phyloP scores from a whole-genome alignment of 2,113 vertebrate genomes.

The Budorcas taxicolor region DNA sequence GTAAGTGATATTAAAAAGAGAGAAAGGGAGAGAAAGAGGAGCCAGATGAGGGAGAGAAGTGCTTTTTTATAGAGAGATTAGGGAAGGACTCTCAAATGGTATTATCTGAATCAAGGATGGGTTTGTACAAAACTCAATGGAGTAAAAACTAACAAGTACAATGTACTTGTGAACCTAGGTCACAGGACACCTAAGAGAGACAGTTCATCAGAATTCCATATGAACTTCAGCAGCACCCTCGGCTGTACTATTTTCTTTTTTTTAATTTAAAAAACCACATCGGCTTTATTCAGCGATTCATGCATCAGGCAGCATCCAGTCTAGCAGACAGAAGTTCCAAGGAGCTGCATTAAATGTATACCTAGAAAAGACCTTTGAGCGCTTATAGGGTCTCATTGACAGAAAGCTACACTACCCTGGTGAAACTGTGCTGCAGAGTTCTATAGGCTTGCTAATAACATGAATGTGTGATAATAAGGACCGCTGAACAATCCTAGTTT shows the following conservation, averaged over 20 bases:
- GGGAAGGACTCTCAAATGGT: not conserved
- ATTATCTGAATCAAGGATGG: not conserved
- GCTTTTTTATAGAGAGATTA: not conserved
- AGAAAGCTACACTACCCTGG: not conserved
- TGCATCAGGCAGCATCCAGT: not conserved
- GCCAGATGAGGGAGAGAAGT: not conserved
- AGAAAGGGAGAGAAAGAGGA: not conserved
- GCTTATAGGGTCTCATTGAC: not conserved
- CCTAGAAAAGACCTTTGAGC: not conserved
- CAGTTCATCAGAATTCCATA: not conserved
- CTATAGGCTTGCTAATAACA: not conserved
- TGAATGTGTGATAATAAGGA: not conserved
- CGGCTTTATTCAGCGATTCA: not conserved
- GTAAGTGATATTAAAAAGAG: not conserved
- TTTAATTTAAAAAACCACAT: not conserved
- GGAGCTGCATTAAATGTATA: not conserved
- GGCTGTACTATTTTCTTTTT: not conserved
- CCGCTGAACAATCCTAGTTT: not conserved
- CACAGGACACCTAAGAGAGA: not conserved
- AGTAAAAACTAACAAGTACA: constrained; percentile 49
- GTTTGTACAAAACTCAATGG: constrained; percentile 43
- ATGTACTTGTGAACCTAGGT: not conserved
- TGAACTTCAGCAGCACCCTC: not conserved
- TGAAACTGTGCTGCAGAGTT: not conserved
- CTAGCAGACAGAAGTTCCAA: not conserved